phyloP scores from a whole-genome alignment of 1,140 invertebrate species.

The Trichoplusia ni region DNA sequence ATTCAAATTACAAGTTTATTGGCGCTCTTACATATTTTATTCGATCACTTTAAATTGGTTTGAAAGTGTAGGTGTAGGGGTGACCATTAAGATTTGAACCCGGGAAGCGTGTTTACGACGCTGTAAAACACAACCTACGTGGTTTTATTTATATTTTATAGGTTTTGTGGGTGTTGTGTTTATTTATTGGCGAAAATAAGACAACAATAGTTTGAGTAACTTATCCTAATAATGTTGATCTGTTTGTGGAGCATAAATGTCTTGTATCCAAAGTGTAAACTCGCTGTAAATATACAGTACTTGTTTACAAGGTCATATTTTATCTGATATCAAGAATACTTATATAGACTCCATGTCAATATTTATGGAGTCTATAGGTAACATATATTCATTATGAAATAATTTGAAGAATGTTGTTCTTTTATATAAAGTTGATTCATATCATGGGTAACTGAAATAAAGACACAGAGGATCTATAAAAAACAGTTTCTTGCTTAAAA shows the following conservation, averaged over 20 bases:
- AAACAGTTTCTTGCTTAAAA: no score
- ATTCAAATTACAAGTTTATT: slow-evolving; percentile 25
- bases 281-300: neutral
- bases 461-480: no score
- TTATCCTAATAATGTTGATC: slow-evolving; percentile 1
- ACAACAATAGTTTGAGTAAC: slow-evolving; percentile 1
- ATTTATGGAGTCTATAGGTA: no score
- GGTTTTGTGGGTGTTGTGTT: slow-evolving; percentile 26
- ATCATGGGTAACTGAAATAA: no score
- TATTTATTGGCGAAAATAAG: slow-evolving; percentile 20
- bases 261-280: neutral
- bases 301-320: no score
- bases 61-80: slow-evolving; percentile 15
- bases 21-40: slow-evolving; percentile 22
- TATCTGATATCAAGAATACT: no score
- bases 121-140: slow-evolving; percentile 21
- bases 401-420: no score
- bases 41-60: slow-evolving; percentile 27
- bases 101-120: slow-evolving; percentile 13
- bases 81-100: slow-evolving; percentile 23
- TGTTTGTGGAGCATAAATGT: neutral
- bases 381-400: no score
- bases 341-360: no score
- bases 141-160: slow-evolving; percentile 28
- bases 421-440: no score